These are phyloP conservation scores for Crambe crambe DNA, from an alignment of 37 sponge, comb jelly and placozoan genomes.

Conservation along the genomic window DNA sequence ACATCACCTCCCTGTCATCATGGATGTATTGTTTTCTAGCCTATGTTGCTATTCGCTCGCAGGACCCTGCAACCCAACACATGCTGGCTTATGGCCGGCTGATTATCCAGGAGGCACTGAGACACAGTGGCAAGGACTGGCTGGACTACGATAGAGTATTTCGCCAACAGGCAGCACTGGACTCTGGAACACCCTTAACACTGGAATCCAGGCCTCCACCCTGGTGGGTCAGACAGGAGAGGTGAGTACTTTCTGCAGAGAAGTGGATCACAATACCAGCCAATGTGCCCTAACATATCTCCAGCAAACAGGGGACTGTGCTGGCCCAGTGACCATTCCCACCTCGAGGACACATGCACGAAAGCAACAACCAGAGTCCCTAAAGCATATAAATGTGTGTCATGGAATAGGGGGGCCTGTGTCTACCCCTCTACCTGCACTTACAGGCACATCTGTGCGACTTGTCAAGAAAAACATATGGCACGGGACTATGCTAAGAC, in stretches of 20 bases:
- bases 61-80: no score
- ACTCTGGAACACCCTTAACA: conserved; percentile 3
- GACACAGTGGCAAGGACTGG: neutral
- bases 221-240: neutral
- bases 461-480: neutral
- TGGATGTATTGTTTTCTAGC: no score
- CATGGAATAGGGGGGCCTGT: conserved; percentile 14
- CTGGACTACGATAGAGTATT: conserved; percentile 1
- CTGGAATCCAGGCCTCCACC: neutral
- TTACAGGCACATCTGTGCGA: conserved; percentile 19
- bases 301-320: neutral
- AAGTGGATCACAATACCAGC: neutral
- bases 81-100: no score
- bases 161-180: neutral
- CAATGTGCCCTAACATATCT: conserved; percentile 1
- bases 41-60: no score
- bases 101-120: no score
- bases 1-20: no score
- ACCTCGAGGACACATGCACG: neutral
- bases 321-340: no score
- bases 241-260: neutral
- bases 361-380: no score
- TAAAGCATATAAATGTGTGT: neutral
- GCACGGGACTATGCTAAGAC: neutral
- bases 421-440: conserved; percentile 1